Conservation (phyloP, 2,888 invertebrate genomes). For the Tiliacea aurago region DNA sequence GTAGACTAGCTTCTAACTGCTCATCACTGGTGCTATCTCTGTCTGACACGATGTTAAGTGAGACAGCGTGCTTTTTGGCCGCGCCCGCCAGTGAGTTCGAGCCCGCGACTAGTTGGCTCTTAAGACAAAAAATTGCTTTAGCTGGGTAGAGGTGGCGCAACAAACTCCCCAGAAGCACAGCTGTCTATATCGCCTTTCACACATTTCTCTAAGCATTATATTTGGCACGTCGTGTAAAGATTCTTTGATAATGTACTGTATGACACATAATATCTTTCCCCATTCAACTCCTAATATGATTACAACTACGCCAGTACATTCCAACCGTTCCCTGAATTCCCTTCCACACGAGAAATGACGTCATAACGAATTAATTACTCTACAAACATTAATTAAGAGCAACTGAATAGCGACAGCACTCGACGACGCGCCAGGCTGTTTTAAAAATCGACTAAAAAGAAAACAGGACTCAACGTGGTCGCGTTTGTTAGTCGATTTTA, state of each 20-base stretch:
- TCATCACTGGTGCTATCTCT: no score
- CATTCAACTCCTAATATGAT: constrained; percentile 13
- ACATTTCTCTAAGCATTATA: not conserved
- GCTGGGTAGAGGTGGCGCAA: no score
- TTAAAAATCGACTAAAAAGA: constrained; percentile 49
- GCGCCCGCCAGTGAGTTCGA: no score
- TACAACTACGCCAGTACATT: not conserved
- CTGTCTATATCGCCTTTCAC: not conserved
- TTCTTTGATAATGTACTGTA: not conserved
- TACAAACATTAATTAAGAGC: constrained; percentile 60
- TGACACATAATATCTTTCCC: constrained; percentile 2
- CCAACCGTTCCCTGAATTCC: constrained; percentile 10
- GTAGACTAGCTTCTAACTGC: no score
- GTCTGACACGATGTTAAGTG: no score
- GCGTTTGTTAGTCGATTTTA: constrained; percentile 58
- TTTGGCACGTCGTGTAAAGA: not conserved
- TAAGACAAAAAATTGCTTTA: no score
- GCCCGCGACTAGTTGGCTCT: no score
- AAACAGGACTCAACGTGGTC: constrained; percentile 40
- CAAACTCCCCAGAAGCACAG: no score
- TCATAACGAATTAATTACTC: constrained; percentile 63
- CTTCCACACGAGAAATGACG: constrained; percentile 39
- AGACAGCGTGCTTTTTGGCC: no score
- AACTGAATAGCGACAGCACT: constrained; percentile 43
- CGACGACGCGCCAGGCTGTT: constrained; percentile 22